These are phyloP conservation scores for Hybos culiciformis DNA, from an alignment of 2,888 invertebrate species.

Conservation along the genomic window DNA sequence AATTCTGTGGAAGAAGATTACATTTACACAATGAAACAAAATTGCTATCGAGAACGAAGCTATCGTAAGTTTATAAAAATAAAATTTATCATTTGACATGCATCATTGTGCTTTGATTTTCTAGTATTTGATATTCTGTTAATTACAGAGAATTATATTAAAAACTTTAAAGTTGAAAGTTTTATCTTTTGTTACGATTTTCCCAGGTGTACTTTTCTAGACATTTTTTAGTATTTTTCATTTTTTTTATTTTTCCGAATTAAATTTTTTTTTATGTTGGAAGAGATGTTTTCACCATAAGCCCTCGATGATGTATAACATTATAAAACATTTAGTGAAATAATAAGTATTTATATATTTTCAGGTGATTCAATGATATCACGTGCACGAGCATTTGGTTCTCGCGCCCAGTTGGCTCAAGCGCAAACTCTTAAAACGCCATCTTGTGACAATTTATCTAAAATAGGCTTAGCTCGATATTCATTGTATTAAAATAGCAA, in stretches of 20 bases:
- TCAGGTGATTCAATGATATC: conserved; percentile 80
- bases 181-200: conserved; percentile 8
- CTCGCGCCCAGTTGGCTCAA: conserved; percentile 61
- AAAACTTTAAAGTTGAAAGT: too few relatives aligned
- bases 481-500: conserved; percentile 18
- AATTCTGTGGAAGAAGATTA: conserved; percentile 92
- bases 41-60: conserved; percentile 85
- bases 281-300: not conserved
- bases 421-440: conserved; percentile 73
- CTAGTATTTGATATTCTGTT: too few relatives aligned
- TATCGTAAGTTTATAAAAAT: conserved; percentile 45
- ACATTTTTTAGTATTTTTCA: too few relatives aligned
- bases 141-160: too few relatives aligned
- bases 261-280: conserved; percentile 2
- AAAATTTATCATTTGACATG: too few relatives aligned
- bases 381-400: conserved; percentile 88
- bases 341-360: conserved; percentile 10
- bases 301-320: not conserved
- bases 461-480: conserved; percentile 32
- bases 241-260: conserved; percentile 2
- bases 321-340: not conserved
- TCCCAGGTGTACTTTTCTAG: too few relatives aligned
- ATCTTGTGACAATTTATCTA: conserved; percentile 60
- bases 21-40: conserved; percentile 66
- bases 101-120: too few relatives aligned